Evolutionary conservation across 2,888 invertebrate species (phyloP).

Genomic region (Agriopis aurantiaria): DNA sequence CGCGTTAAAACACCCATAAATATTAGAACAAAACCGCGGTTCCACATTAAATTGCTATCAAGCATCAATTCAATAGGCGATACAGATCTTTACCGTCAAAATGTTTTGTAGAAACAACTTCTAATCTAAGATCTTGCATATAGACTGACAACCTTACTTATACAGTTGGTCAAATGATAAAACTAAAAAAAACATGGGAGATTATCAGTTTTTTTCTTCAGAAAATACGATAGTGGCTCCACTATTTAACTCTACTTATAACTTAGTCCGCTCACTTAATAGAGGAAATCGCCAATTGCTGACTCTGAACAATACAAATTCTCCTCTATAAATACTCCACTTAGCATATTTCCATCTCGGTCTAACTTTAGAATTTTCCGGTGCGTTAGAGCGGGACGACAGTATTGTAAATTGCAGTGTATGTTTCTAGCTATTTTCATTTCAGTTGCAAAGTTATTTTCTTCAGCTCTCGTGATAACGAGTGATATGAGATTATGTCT

Average conservation of each 20-base stretch:
- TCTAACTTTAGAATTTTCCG: slow-evolving; percentile 11
- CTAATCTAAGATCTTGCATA: slow-evolving; percentile 74
- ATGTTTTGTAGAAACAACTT: slow-evolving; percentile 73
- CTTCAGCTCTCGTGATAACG: slow-evolving; percentile 28
- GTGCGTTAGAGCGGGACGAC: slow-evolving; percentile 17
- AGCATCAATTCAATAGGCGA: slow-evolving; percentile 50
- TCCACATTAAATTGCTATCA: slow-evolving; percentile 43
- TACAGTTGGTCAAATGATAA: not conserved
- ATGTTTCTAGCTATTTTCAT: not conserved
- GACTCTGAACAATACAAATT: slow-evolving; percentile 31
- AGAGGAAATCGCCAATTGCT: slow-evolving; percentile 81
- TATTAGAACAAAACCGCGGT: slow-evolving; percentile 25
- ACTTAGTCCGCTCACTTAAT: slow-evolving; percentile 58
- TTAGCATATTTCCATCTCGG: slow-evolving; percentile 20
- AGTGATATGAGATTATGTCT: slow-evolving; percentile 19
- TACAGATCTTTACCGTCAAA: slow-evolving; percentile 69
- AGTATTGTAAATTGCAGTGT: not conserved
- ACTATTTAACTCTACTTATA: not conserved
- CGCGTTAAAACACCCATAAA: slow-evolving; percentile 23
- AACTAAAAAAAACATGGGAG: not conserved
- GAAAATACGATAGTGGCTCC: not conserved
- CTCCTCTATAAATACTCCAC: slow-evolving; percentile 13
- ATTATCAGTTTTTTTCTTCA: not conserved
- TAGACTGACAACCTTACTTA: slow-evolving; percentile 26
- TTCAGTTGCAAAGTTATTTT: slow-evolving; percentile 35